These are phyloP conservation scores for Notodonta ziczac DNA, from an alignment of 2,888 invertebrate species.

Conservation along the genomic window DNA sequence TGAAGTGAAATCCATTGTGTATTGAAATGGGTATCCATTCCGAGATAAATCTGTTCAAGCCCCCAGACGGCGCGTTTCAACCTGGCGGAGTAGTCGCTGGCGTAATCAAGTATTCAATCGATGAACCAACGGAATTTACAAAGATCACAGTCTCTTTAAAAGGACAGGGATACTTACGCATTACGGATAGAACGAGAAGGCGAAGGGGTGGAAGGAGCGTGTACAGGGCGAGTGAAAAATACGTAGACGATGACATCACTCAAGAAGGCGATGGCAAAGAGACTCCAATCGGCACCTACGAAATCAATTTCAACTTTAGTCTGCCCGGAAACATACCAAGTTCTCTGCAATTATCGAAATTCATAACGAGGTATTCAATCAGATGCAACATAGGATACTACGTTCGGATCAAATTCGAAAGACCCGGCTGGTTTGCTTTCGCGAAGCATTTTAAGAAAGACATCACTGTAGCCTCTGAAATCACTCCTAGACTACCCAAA, in stretches of 20 bases:
- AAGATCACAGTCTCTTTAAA: slow-evolving; percentile 44
- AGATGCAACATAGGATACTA: slow-evolving; percentile 45
- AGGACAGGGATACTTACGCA: slow-evolving; percentile 31
- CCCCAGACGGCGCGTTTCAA: slow-evolving; percentile 39
- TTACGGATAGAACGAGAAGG: slow-evolving; percentile 23
- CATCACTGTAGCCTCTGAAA: slow-evolving; percentile 41
- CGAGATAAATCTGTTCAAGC: slow-evolving; percentile 46
- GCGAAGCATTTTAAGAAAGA: slow-evolving; percentile 46
- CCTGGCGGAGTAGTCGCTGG: slow-evolving; percentile 47
- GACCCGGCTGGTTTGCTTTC: slow-evolving; percentile 43
- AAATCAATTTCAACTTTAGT: slow-evolving; percentile 43
- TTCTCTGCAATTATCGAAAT: slow-evolving; percentile 29
- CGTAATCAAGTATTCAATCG: slow-evolving; percentile 47
- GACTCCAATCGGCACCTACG: slow-evolving; percentile 34
- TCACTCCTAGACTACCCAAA: slow-evolving; percentile 38
- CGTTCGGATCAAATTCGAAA: slow-evolving; percentile 51
- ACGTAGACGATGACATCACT: slow-evolving; percentile 34
- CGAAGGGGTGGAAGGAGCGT: slow-evolving; percentile 8
- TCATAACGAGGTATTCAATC: slow-evolving; percentile 19
- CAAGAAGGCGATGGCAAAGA: slow-evolving; percentile 21
- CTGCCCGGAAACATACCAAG: slow-evolving; percentile 46
- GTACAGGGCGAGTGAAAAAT: slow-evolving; percentile 30
- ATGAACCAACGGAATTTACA: slow-evolving; percentile 43
- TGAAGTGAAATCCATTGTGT: background rate
- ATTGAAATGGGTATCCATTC: slow-evolving; percentile 50